These are phyloP conservation scores for Carpatolechia fugitivella DNA, from an alignment of 2,888 invertebrate genomes.

Conservation along the genomic window DNA sequence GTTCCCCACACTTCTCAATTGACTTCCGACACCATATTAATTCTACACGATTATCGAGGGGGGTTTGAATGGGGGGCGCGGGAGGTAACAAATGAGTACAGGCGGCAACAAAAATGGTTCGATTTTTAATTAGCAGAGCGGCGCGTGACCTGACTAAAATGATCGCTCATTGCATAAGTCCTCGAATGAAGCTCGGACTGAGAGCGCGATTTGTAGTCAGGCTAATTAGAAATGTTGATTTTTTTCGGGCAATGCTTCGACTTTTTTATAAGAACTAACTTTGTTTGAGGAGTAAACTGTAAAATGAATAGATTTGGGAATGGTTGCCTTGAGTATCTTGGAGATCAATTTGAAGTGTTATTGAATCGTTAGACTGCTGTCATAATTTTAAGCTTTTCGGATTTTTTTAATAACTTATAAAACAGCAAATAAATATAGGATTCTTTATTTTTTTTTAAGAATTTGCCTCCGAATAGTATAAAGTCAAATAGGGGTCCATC, in stretches of 20 bases:
- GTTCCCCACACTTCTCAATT: not conserved
- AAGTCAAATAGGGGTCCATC: too few relatives aligned
- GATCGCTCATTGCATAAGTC: constrained; percentile 55
- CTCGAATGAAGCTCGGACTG: constrained; percentile 62
- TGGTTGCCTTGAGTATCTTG: too few relatives aligned
- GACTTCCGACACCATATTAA: constrained; percentile 3
- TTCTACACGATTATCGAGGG: constrained; percentile 22
- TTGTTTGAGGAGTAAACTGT: too few relatives aligned
- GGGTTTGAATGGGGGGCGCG: constrained; percentile 7
- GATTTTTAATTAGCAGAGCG: constrained; percentile 73
- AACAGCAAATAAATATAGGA: too few relatives aligned
- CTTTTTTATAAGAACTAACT: not conserved
- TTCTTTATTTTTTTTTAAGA: too few relatives aligned
- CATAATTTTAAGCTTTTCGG: too few relatives aligned
- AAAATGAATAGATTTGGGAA: too few relatives aligned
- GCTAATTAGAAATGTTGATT: constrained; percentile 47
- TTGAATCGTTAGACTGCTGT: too few relatives aligned
- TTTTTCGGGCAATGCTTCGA: not conserved
- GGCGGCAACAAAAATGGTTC: constrained; percentile 70
- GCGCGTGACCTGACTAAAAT: constrained; percentile 67
- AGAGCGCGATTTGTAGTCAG: constrained; percentile 64
- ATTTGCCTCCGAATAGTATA: too few relatives aligned
- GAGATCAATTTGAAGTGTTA: too few relatives aligned
- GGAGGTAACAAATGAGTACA: constrained; percentile 54
- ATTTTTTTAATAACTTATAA: too few relatives aligned